Percentiles rank a stretch among this genome's conserved stretches.
phyloP scores from a whole-genome alignment of 1,140 invertebrate genomes.

The Chymomyza costata region DNA sequence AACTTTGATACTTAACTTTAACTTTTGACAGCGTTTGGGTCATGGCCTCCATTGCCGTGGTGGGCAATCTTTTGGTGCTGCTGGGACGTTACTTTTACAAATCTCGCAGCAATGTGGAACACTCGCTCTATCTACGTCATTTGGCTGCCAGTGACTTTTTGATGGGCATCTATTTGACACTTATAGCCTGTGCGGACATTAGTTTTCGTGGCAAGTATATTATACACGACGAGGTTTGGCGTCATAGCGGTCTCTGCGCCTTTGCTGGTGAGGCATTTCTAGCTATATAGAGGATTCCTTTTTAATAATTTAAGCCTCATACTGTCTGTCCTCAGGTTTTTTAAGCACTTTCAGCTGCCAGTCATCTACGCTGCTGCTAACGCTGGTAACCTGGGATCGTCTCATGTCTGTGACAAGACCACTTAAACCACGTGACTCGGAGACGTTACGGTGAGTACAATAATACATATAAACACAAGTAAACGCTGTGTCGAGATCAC shows the following conservation, averaged over 20 bases:
- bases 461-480: no score
- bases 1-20: not conserved
- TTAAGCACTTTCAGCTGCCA: conserved; percentile 82
- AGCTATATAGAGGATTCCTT: not conserved
- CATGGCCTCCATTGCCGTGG: conserved; percentile 79
- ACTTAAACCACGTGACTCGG: conserved; percentile 73
- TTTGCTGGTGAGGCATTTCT: conserved; percentile 75
- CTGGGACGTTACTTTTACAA: conserved; percentile 77
- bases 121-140: conserved; percentile 81
- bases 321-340: conserved; percentile 76
- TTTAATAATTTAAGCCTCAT: not conserved
- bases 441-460: conserved; percentile 52
- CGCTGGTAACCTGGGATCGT: conserved; percentile 80
- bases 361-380: conserved; percentile 80
- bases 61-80: conserved; percentile 81
- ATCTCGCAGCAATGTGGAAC: conserved; percentile 76
- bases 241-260: conserved; percentile 77
- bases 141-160: conserved; percentile 82
- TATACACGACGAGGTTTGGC: conserved; percentile 79
- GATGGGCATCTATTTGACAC: conserved; percentile 82
- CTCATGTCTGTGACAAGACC: conserved; percentile 80
- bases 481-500: no score
- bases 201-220: conserved; percentile 80
- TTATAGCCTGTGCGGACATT: conserved; percentile 80
- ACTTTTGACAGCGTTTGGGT: conserved; percentile 79